These are phyloP conservation scores for Gandaritis pyraliata DNA, from an alignment of 2,888 invertebrate genomes.

Conservation along the genomic window DNA sequence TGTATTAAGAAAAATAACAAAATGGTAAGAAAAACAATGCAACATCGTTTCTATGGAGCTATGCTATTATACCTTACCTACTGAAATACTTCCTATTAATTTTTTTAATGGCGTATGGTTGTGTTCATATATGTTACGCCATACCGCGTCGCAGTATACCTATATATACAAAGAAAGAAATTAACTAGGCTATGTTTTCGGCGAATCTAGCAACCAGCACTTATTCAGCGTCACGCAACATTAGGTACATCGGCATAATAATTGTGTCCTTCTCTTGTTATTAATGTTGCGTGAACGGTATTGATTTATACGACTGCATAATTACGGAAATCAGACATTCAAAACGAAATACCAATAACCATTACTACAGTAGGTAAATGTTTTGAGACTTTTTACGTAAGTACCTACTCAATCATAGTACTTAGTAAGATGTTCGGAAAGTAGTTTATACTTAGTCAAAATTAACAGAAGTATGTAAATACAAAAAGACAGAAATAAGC, in stretches of 20 bases:
- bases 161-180: slow-evolving; percentile 12
- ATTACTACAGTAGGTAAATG: neutral
- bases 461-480: too few relatives aligned
- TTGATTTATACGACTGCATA: slow-evolving; percentile 34
- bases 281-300: slow-evolving; percentile 39
- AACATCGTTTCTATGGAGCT: neutral
- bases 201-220: slow-evolving; percentile 25
- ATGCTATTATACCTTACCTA: too few relatives aligned
- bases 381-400: slow-evolving; percentile 1
- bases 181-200: slow-evolving; percentile 17
- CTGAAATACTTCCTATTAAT: neutral
- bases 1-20: neutral
- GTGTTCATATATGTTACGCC: neutral
- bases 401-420: neutral
- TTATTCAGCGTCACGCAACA: slow-evolving; percentile 38
- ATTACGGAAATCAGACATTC: slow-evolving; percentile 26
- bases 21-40: slow-evolving; percentile 5
- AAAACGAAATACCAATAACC: neutral
- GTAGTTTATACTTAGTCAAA: too few relatives aligned
- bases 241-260: slow-evolving; percentile 23
- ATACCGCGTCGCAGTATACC: slow-evolving; percentile 8
- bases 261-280: slow-evolving; percentile 37
- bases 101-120: neutral
- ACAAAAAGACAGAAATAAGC: too few relatives aligned
- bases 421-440: neutral